A percentile compares a stretch with the other conserved stretches of the same genome.
Conservation (phyloP, 2,888 invertebrate genomes). For the Eulithis prunata region DNA sequence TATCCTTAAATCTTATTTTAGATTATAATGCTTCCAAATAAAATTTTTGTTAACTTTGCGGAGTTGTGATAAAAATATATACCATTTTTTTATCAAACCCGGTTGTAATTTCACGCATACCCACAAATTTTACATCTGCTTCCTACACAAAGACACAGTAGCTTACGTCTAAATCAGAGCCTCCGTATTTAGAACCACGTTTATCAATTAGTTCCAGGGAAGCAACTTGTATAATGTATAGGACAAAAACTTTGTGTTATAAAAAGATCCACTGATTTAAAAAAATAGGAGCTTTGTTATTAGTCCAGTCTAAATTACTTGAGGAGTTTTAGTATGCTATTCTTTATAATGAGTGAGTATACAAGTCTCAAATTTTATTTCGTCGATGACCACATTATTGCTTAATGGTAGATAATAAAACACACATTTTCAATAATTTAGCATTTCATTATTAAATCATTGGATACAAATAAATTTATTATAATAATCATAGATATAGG, state of each 20-base stretch:
- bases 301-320: too few species aligned
- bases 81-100: neutral
- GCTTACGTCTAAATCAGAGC: slow-evolving; percentile 19
- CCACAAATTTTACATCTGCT: slow-evolving; percentile 11
- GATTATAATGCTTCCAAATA: too few species aligned
- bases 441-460: slow-evolving; percentile 62
- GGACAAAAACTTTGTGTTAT: slow-evolving; percentile 1
- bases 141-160: slow-evolving; percentile 8
- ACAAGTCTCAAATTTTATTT: too few species aligned
- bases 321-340: too few species aligned
- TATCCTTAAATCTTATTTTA: too few species aligned
- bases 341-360: too few species aligned
- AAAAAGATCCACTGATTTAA: neutral
- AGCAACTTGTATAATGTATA: neutral
- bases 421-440: slow-evolving; percentile 57
- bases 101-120: slow-evolving; percentile 20
- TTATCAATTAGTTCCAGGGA: slow-evolving; percentile 72
- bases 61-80: too few species aligned
- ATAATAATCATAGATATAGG: slow-evolving; percentile 38
- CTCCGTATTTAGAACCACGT: slow-evolving; percentile 70
- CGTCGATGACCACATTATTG: too few species aligned
- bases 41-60: too few species aligned
- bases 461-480: slow-evolving; percentile 57
- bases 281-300: too few species aligned
- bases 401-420: slow-evolving; percentile 44